Conservation (phyloP, 2,888 invertebrate genomes). For the Ochlodes sylvanus region DNA sequence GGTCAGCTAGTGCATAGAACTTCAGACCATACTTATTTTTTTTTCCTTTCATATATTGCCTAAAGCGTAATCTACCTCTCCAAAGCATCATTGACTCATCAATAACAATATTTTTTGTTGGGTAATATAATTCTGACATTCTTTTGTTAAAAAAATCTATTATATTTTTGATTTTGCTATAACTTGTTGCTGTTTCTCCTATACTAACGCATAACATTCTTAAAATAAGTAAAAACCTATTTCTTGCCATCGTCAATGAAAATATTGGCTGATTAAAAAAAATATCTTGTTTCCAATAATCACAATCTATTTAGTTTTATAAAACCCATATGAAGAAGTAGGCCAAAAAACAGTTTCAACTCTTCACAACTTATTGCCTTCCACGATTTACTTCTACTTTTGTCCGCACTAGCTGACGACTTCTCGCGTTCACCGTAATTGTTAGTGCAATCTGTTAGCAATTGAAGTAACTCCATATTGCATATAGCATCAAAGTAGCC, state of each 20-base stretch:
- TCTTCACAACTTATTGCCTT: conserved; percentile 28
- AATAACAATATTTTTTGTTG: background rate
- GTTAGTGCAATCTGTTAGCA: conserved; percentile 39
- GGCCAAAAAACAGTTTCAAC: conserved; percentile 30
- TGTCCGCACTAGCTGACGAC: conserved; percentile 13
- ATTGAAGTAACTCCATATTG: conserved; percentile 35
- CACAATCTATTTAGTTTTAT: conserved; percentile 41
- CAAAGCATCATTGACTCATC: conserved; percentile 2
- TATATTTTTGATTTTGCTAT: conserved; percentile 40
- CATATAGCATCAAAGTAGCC: conserved; percentile 42
- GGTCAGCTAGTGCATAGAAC: no score
- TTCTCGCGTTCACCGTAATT: conserved; percentile 33
- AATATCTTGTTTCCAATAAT: conserved; percentile 39
- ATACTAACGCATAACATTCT: conserved; percentile 40
- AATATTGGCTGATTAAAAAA: conserved; percentile 41
- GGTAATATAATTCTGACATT: background rate
- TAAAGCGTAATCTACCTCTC: background rate
- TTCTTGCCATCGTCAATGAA: conserved; percentile 35
- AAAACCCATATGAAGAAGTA: background rate
- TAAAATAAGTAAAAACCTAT: conserved; percentile 39
- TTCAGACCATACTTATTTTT: conserved; percentile 2
- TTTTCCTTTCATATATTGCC: conserved; percentile 1
- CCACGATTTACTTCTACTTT: conserved; percentile 33
- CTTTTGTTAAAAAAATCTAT: conserved; percentile 31
- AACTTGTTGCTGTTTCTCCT: conserved; percentile 34